Percentiles rank a stretch among this genome's conserved stretches.
These are phyloP conservation scores for Lepilemur ruficaudatus DNA, from an alignment of 2,797 vertebrate genomes.

Conservation along the genomic window DNA sequence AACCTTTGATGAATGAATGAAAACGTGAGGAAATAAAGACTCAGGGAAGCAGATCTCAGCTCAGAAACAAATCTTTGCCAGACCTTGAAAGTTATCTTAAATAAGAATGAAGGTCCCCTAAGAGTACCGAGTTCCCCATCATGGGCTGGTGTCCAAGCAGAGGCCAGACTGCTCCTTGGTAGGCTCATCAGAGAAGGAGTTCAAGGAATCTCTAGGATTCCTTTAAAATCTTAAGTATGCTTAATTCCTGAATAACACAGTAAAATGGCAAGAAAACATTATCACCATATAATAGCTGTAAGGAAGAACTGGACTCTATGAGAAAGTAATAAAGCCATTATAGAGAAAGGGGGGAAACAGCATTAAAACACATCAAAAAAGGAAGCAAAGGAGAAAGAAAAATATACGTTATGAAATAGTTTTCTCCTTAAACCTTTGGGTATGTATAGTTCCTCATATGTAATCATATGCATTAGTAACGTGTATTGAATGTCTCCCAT, in stretches of 20 bases:
- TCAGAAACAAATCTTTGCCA: not conserved
- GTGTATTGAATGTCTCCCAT: not conserved
- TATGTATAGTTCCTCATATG: not conserved
- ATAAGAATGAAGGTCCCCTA: not conserved
- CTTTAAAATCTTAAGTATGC: constrained; percentile 13
- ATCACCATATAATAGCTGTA: not conserved
- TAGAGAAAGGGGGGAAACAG: not conserved
- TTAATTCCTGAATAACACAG: not conserved
- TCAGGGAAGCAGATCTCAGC: not conserved
- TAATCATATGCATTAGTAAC: not conserved
- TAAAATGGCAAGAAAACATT: not conserved
- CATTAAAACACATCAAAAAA: not conserved
- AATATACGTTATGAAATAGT: not conserved
- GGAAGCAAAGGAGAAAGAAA: not conserved
- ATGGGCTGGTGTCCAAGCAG: not conserved
- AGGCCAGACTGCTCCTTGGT: not conserved
- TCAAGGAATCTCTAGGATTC: not conserved
- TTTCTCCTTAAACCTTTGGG: not conserved
- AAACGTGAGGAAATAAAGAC: not conserved
- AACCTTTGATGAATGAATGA: not conserved
- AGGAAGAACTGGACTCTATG: not conserved
- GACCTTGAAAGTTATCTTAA: not conserved
- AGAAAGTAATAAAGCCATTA: not conserved
- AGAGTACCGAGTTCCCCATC: not conserved
- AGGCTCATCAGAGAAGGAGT: not conserved